These are phyloP conservation scores for Stictonetta naevosa DNA, from an alignment of 2,113 vertebrate genomes.

Conservation along the genomic window DNA sequence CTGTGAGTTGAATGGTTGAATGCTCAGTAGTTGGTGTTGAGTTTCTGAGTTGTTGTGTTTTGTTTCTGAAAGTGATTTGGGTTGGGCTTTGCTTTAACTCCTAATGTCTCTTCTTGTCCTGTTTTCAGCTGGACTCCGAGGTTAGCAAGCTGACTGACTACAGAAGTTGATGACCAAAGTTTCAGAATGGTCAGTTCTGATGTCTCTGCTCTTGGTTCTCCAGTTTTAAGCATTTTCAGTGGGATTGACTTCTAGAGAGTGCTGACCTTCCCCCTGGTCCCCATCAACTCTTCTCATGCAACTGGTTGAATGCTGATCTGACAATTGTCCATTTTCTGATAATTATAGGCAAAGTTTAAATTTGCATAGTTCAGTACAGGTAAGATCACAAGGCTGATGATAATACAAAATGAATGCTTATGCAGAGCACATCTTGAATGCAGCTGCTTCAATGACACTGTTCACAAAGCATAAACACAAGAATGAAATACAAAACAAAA, in stretches of 20 bases:
- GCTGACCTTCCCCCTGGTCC: neutral
- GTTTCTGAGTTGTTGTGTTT: neutral
- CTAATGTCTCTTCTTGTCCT: neutral
- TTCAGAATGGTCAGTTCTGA: neutral
- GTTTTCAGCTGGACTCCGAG: neutral
- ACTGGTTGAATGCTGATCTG: neutral
- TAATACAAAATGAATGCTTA: neutral
- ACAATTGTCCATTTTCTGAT: neutral
- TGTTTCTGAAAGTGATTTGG: neutral
- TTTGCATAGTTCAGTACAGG: neutral
- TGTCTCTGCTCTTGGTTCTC: neutral
- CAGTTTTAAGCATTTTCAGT: neutral
- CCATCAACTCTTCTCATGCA: neutral
- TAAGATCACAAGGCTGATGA: neutral
- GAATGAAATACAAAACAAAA: neutral
- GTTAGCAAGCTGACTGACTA: neutral
- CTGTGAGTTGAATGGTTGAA: neutral
- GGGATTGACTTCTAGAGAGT: neutral
- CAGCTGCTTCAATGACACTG: neutral
- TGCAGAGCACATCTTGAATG: neutral
- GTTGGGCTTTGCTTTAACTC: neutral
- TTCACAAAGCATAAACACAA: neutral
- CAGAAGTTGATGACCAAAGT: fast-evolving
- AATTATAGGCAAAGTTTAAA: neutral
- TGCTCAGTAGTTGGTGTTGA: neutral